A percentile compares a stretch with the other conserved stretches of the same genome.
Conservation (phyloP, 2,113 vertebrate genomes). For the Hiodon tergisus region DNA sequence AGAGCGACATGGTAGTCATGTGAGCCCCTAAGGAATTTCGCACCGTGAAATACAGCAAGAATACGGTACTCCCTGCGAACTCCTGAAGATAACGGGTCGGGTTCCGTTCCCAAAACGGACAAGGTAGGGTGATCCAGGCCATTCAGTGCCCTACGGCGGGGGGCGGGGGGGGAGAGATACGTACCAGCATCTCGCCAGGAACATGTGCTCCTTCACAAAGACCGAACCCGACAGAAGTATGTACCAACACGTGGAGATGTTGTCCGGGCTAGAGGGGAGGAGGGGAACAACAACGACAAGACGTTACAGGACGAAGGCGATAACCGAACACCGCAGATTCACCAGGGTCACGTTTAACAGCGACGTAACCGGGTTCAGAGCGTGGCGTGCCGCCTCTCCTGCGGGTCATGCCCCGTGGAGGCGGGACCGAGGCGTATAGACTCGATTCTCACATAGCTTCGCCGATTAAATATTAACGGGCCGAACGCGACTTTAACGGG, state of each 20-base stretch:
- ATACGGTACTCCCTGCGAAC: background rate
- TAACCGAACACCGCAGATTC: too few species aligned
- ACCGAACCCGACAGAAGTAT: conserved; percentile 94
- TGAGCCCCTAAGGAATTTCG: background rate
- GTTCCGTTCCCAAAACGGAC: background rate
- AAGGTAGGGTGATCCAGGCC: too few species aligned
- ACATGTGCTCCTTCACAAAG: conserved; percentile 93
- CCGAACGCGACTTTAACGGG: too few species aligned
- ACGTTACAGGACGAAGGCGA: too few species aligned
- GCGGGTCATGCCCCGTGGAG: too few species aligned
- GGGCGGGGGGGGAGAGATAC: conserved; percentile 33
- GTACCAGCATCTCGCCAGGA: conserved; percentile 89
- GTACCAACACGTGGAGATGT: conserved; percentile 87
- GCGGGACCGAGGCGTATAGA: too few species aligned
- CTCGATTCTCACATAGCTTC: too few species aligned
- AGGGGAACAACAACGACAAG: too few species aligned
- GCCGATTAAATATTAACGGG: too few species aligned
- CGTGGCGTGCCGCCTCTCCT: too few species aligned
- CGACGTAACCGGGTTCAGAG: too few species aligned
- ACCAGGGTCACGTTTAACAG: too few species aligned
- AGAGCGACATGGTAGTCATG: background rate
- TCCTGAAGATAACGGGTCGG: background rate
- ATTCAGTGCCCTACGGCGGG: background rate
- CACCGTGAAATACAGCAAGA: background rate
- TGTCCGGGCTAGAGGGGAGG: conserved; percentile 74